phyloP scores from a whole-genome alignment of 2,888 invertebrate species.

The Tholera decimalis region DNA sequence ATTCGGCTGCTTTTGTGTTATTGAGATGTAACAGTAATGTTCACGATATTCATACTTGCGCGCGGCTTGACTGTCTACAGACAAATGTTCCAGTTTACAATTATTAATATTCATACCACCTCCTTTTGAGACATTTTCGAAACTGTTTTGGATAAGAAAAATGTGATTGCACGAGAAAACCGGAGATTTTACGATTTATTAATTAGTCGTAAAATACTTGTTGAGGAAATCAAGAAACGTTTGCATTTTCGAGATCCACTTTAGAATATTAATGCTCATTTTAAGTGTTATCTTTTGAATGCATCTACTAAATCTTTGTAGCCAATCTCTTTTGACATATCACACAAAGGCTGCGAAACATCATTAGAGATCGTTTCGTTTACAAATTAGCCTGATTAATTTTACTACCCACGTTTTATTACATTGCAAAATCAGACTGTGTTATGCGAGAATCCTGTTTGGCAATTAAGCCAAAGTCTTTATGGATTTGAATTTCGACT shows the following conservation, averaged over 20 bases:
- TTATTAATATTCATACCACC: slow-evolving; percentile 51
- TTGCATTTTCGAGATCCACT: slow-evolving; percentile 43
- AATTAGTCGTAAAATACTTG: slow-evolving; percentile 60
- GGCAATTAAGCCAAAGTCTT: slow-evolving; percentile 32
- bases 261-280: slow-evolving; percentile 50
- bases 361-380: slow-evolving; percentile 51
- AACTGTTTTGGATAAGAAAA: slow-evolving; percentile 46
- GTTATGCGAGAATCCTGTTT: slow-evolving; percentile 48
- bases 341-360: slow-evolving; percentile 56
- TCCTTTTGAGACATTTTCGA: slow-evolving; percentile 37
- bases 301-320: slow-evolving; percentile 52
- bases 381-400: slow-evolving; percentile 63
- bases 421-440: slow-evolving; percentile 19
- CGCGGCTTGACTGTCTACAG: slow-evolving; percentile 22
- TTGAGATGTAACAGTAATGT: slow-evolving; percentile 73
- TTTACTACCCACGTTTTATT: slow-evolving; percentile 47
- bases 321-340: slow-evolving; percentile 45
- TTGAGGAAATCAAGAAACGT: slow-evolving; percentile 43
- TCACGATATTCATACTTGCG: slow-evolving; percentile 46
- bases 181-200: slow-evolving; percentile 54
- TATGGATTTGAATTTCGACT: slow-evolving; percentile 29
- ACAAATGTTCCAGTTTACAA: slow-evolving; percentile 47
- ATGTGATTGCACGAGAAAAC: slow-evolving; percentile 44
- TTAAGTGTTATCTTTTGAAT: slow-evolving; percentile 50
- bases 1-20: slow-evolving; percentile 75